Percentiles rank a stretch among this genome's conserved stretches.
These are phyloP conservation scores for Oreamnos americanus DNA, from an alignment of 2,113 vertebrate genomes.

Conservation along the genomic window DNA sequence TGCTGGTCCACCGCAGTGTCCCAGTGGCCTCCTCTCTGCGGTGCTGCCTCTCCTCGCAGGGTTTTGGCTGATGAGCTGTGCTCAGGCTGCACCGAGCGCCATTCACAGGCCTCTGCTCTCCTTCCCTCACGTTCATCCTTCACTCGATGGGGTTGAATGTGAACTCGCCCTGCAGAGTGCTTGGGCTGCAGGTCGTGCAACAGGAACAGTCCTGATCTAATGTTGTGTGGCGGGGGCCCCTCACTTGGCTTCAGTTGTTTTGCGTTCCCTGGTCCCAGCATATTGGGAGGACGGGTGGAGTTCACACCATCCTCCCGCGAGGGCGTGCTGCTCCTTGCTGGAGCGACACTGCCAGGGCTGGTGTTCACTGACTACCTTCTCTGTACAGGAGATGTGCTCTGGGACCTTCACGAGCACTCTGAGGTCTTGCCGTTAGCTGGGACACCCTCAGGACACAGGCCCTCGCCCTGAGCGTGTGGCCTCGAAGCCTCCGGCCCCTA, in stretches of 20 bases:
- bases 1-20: accelerated
- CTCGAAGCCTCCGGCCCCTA: background rate
- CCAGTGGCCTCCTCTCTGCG: background rate
- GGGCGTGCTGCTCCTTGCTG: accelerated
- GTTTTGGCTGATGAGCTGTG: background rate
- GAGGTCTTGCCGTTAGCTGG: background rate
- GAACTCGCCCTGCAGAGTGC: background rate
- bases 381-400: accelerated
- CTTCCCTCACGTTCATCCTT: background rate
- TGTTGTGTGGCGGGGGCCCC: background rate
- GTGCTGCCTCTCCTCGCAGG: accelerated
- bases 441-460: accelerated
- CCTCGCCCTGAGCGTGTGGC: accelerated
- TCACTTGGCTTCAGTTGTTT: background rate
- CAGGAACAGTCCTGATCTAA: too few species aligned
- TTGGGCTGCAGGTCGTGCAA: background rate
- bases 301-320: accelerated
- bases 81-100: accelerated
- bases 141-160: background rate
- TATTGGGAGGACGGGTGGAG: background rate
- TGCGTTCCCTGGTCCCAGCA: accelerated
- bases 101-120: accelerated
- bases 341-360: background rate
- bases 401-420: background rate
- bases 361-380: background rate